phyloP scores from a whole-genome alignment of 2,888 invertebrate genomes.

The Bursaphelenchus okinawaensis region DNA sequence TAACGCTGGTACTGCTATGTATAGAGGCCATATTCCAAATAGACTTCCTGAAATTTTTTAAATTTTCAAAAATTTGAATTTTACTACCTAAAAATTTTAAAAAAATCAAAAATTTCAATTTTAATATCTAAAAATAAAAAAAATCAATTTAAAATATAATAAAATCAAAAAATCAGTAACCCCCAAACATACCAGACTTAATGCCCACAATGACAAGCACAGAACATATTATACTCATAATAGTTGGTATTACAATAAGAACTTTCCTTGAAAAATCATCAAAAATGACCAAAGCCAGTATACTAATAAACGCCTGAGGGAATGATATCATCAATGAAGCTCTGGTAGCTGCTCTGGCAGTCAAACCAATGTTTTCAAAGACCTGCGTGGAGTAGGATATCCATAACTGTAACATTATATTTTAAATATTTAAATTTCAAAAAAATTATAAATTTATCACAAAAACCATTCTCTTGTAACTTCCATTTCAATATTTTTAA shows the following conservation, averaged over 20 bases:
- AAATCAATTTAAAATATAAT: neutral
- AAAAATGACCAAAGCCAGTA: conserved; percentile 36
- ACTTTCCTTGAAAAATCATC: conserved; percentile 40
- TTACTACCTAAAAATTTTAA: too few relatives aligned
- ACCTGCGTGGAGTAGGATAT: conserved; percentile 52
- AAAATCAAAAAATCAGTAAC: neutral
- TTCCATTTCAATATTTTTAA: too few relatives aligned
- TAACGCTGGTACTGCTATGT: conserved; percentile 25
- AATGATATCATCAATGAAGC: conserved; percentile 43
- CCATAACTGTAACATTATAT: too few relatives aligned
- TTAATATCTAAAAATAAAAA: too few relatives aligned
- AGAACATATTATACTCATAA: conserved; percentile 37
- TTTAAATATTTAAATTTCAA: too few relatives aligned
- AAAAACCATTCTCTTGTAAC: too few relatives aligned
- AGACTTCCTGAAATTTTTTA: conserved; percentile 14
- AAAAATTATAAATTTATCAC: too few relatives aligned
- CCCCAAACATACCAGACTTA: neutral
- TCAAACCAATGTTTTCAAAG: conserved; percentile 42
- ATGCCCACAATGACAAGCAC: conserved; percentile 28
- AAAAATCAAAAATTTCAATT: too few relatives aligned
- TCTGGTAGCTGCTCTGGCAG: conserved; percentile 34
- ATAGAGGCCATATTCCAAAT: conserved; percentile 21
- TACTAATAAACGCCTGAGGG: conserved; percentile 38
- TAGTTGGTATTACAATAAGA: conserved; percentile 42
- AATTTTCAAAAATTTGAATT: too few relatives aligned